Evolutionary conservation across 1,140 invertebrate species (phyloP).

Genomic region (Euura saliciscinereae): DNA sequence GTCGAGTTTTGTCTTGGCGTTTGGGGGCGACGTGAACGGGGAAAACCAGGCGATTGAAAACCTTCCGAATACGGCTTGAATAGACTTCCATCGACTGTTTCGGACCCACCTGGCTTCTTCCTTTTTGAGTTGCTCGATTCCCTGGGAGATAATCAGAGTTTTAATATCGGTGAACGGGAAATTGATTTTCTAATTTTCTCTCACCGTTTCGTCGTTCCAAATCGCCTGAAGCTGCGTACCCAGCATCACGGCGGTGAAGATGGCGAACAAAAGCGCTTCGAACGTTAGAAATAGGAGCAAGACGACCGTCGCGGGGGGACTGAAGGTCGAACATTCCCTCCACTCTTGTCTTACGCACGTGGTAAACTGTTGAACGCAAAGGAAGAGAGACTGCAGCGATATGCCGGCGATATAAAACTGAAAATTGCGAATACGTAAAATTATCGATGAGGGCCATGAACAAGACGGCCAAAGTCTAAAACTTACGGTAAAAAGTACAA

Average conservation of each 20-base stretch:
- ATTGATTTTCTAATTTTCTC: constrained; percentile 32
- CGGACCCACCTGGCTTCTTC: constrained; percentile 91
- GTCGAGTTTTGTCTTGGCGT: constrained; percentile 75
- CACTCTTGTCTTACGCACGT: constrained; percentile 93
- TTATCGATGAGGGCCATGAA: too few relatives aligned
- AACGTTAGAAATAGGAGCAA: constrained; percentile 95
- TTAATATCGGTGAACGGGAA: not conserved
- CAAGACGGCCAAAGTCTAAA: not conserved
- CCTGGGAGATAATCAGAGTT: constrained; percentile 63
- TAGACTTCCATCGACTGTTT: constrained; percentile 90
- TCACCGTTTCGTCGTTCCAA: constrained; percentile 97
- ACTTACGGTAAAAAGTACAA: constrained; percentile 97
- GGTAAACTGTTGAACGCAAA: constrained; percentile 93
- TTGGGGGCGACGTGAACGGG: constrained; percentile 83
- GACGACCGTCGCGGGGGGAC: constrained; percentile 94
- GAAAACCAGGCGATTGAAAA: constrained; percentile 95
- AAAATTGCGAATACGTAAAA: constrained; percentile 49
- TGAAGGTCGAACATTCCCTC: constrained; percentile 91
- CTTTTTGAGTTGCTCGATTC: constrained; percentile 94
- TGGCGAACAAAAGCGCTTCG: constrained; percentile 95
- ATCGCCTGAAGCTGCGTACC: constrained; percentile 97
- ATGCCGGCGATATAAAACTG: constrained; percentile 98
- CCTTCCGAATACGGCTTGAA: constrained; percentile 93
- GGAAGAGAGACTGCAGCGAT: constrained; percentile 91
- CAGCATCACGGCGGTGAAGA: constrained; percentile 98